Evolutionary conservation across 2,797 vertebrate species (phyloP), one percentile per base, ranked within the genome.

Genomic region (Echiichthys vipera): DNA sequence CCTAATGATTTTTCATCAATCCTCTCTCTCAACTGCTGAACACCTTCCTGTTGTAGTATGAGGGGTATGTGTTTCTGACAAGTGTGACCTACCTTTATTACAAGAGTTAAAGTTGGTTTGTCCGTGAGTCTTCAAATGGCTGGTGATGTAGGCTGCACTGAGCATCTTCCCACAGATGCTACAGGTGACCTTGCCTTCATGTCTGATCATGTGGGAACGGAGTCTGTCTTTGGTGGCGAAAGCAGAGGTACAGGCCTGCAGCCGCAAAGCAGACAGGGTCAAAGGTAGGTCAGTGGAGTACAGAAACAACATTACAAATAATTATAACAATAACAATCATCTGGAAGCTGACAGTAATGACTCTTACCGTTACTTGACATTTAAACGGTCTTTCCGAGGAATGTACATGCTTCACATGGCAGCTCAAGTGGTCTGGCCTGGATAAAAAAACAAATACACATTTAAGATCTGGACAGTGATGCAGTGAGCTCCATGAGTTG

Each of bases 171-270:
- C 98, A 84, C 98, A 99, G 95, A 99, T 98, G 93, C 97, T 99
- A 88, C 98, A 99, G 20, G 98, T 99, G 81, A 99, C 98, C 91
- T 99, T 99, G 88, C 97, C 98, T 93, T 99, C 98, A 20, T 99
- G 98, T 79, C 98, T 94, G 92, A 99, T 98, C 98, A 99, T 99
- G 94, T 99, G 98, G 84, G 98, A 99, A 85, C 98, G 96, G 83
- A 99, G 96, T 92, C 98, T 95, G 96, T 99, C 98, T 98, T 99
- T 99, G 95, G 98, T 99, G 95, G 98, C 98, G 91, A 99, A 99
- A 93, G 98, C 98, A 93, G 98, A 98, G 89, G 97, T 98, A 94
- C 98, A 99, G 65, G 98, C 98, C 98, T 99, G 90, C 50, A 85
- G 37, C 0, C 1, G 29, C 15, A 71, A 17, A 62, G 42, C 30